Evolutionary conservation across 2,888 invertebrate species (phyloP).

Genomic region (Xylocampa areola): DNA sequence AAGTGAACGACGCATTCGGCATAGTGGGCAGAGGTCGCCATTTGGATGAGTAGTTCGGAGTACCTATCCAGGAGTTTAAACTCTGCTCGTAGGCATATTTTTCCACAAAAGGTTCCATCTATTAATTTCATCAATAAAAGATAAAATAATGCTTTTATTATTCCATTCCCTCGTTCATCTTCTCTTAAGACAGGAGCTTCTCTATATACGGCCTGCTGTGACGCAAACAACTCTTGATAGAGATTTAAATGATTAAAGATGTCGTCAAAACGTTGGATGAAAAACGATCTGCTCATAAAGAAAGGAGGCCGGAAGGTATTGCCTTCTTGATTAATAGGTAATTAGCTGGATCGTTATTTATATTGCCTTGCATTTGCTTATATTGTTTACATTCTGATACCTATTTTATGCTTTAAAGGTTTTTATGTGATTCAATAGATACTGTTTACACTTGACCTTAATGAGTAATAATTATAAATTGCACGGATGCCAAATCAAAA

Average conservation of each 20-base stretch:
- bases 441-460: too few relatives aligned
- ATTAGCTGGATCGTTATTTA: slow-evolving; percentile 49
- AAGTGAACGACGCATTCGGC: too few relatives aligned
- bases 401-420: neutral
- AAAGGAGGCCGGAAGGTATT: slow-evolving; percentile 52
- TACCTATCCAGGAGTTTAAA: too few relatives aligned
- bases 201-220: neutral
- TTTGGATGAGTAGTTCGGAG: too few relatives aligned
- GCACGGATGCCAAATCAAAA: too few relatives aligned
- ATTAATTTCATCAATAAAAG: too few relatives aligned
- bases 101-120: too few relatives aligned
- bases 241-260: slow-evolving; percentile 45
- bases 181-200: too few relatives aligned
- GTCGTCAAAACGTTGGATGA: slow-evolving; percentile 55
- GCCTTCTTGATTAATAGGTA: slow-evolving; percentile 56
- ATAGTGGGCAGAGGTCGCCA: too few relatives aligned
- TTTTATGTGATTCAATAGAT: neutral
- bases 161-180: neutral
- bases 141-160: too few relatives aligned
- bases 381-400: slow-evolving; percentile 23
- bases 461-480: too few relatives aligned
- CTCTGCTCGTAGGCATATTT: too few relatives aligned
- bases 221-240: slow-evolving; percentile 24
- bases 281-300: slow-evolving; percentile 53
- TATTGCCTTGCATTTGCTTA: slow-evolving; percentile 27